Evolutionary conservation across 2,888 invertebrate species (phyloP).

Genomic region (Limnephilus rhombicus): DNA sequence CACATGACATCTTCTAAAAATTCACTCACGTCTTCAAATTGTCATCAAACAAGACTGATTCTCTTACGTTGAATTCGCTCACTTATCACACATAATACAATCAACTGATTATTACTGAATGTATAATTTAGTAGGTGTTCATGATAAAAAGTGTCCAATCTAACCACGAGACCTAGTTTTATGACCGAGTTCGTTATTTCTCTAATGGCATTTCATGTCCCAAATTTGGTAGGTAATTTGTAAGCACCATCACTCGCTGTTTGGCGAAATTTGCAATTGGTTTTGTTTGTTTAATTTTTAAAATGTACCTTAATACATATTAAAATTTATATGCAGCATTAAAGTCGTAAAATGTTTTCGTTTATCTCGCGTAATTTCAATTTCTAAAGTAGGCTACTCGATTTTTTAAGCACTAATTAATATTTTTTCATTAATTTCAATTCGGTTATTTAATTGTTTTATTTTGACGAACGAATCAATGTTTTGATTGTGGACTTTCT

Average conservation of each 20-base stretch:
- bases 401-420: background rate
- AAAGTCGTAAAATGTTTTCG: background rate
- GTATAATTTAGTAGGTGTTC: background rate
- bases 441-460: background rate
- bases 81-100: too few relatives aligned
- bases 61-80: too few relatives aligned
- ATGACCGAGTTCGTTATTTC: background rate
- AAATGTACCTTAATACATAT: background rate
- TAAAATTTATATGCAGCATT: background rate
- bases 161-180: background rate
- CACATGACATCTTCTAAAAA: too few relatives aligned
- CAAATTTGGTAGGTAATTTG: background rate
- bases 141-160: background rate
- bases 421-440: background rate
- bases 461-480: background rate
- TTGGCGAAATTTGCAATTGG: background rate
- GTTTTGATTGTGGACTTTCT: background rate
- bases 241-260: background rate
- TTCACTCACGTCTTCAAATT: too few relatives aligned
- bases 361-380: background rate
- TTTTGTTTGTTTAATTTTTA: background rate
- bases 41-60: too few relatives aligned
- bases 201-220: background rate
- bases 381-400: background rate
- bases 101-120: too few relatives aligned